These are phyloP conservation scores for Cepphus grylle DNA, from an alignment of 2,113 vertebrate species.

Conservation along the genomic window DNA sequence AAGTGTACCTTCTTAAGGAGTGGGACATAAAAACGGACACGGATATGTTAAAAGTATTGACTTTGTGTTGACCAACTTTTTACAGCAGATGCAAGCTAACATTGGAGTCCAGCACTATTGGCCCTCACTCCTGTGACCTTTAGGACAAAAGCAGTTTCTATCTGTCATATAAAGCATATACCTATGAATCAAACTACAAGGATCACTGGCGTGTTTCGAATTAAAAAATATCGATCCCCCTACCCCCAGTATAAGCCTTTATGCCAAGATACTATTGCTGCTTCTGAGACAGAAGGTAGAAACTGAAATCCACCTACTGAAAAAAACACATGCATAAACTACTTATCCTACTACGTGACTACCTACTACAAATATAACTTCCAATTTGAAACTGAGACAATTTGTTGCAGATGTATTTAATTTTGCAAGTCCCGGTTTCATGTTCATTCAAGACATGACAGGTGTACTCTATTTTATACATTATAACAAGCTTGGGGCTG, in stretches of 20 bases:
- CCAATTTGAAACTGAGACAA: background rate
- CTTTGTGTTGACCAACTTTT: background rate
- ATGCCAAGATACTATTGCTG: background rate
- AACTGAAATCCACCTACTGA: background rate
- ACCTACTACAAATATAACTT: background rate
- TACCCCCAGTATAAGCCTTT: background rate
- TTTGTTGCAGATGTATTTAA: slow-evolving; percentile 56
- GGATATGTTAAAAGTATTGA: background rate
- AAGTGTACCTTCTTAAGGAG: background rate
- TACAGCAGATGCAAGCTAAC: background rate
- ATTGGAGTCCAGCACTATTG: background rate
- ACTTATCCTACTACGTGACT: background rate
- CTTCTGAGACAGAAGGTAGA: background rate
- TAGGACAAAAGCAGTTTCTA: background rate
- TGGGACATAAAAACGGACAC: background rate
- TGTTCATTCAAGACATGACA: slow-evolving; percentile 50
- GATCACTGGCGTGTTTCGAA: background rate
- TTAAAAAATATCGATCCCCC: background rate
- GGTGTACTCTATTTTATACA: slow-evolving; percentile 41
- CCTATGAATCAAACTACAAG: background rate
- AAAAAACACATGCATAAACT: background rate
- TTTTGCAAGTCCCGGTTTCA: slow-evolving; percentile 58
- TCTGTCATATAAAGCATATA: background rate
- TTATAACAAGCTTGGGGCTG: slow-evolving; percentile 14
- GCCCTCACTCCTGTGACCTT: background rate